These are phyloP conservation scores for Cyclura pinguis DNA, from an alignment of 2,797 vertebrate species.

Conservation along the genomic window DNA sequence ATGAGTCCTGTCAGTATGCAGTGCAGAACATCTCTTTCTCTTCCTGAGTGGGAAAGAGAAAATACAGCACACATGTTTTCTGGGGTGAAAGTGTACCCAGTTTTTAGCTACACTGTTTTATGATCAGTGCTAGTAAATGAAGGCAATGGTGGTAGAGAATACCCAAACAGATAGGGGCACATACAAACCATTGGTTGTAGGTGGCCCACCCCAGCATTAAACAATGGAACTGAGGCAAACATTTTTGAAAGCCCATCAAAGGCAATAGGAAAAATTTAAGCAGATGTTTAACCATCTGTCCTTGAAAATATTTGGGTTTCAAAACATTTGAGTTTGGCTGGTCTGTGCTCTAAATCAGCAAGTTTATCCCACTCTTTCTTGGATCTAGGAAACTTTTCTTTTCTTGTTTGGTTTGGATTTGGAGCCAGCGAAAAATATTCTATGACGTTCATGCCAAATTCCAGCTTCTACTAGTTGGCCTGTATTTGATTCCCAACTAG, in stretches of 20 bases:
- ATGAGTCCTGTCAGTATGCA: too few relatives aligned
- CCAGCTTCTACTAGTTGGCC: slow-evolving; percentile 15
- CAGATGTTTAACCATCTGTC: not conserved
- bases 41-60: too few relatives aligned
- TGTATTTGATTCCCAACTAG: not conserved
- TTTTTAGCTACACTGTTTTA: not conserved
- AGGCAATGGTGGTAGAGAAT: not conserved
- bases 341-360: not conserved
- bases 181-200: not conserved
- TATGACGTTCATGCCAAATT: slow-evolving; percentile 9
- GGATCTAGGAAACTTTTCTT: not conserved
- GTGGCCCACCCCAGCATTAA: not conserved
- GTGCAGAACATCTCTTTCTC: too few relatives aligned
- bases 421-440: slow-evolving; percentile 3
- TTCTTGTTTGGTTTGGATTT: slow-evolving; percentile 3
- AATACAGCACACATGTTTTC: too few relatives aligned
- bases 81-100: too few relatives aligned
- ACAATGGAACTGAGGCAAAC: not conserved
- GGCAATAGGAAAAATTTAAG: not conserved
- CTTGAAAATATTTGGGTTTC: not conserved
- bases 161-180: not conserved
- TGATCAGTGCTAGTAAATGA: not conserved
- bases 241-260: not conserved
- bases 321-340: not conserved
- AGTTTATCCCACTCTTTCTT: not conserved